Conservation (phyloP, 2,888 invertebrate species). For the Tetropium fuscum region DNA sequence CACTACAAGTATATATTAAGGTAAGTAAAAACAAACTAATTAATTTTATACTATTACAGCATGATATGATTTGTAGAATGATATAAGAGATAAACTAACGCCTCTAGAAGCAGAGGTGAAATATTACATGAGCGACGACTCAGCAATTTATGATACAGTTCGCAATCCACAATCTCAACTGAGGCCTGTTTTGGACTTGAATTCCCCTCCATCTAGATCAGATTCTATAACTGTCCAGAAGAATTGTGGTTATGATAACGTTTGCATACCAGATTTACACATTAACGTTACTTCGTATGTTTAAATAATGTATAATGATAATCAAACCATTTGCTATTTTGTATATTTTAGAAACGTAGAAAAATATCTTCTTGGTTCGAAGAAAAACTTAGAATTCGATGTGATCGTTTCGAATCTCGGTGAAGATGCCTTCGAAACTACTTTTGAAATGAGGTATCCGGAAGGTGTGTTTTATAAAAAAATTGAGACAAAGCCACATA, state of each 20-base stretch:
- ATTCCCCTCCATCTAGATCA: conserved; percentile 73
- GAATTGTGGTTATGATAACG: conserved; percentile 93
- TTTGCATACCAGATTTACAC: conserved; percentile 91
- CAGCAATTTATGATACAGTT: conserved; percentile 46
- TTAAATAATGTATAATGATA: not conserved
- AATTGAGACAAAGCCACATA: conserved; percentile 68
- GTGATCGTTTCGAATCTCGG: conserved; percentile 86
- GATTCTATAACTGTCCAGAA: conserved; percentile 89
- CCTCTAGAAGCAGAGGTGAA: conserved; percentile 90
- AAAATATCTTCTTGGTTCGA: conserved; percentile 86
- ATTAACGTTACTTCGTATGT: conserved; percentile 80
- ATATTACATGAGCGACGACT: conserved; percentile 72
- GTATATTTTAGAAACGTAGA: conserved; percentile 75
- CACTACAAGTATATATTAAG: conserved; percentile 70
- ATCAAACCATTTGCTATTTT: conserved; percentile 2
- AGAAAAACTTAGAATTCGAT: conserved; percentile 82
- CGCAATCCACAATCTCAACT: conserved; percentile 68
- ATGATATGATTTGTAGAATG: conserved; percentile 67
- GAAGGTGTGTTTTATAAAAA: conserved; percentile 77
- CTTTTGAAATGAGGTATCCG: conserved; percentile 84
- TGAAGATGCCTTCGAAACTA: conserved; percentile 95
- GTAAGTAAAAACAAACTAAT: conserved; percentile 57
- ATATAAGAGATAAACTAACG: conserved; percentile 90
- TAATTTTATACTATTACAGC: not conserved
- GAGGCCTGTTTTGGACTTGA: conserved; percentile 82